These are phyloP conservation scores for Amblyjoppa fuscipennis DNA, from an alignment of 2,888 invertebrate species.

Conservation along the genomic window DNA sequence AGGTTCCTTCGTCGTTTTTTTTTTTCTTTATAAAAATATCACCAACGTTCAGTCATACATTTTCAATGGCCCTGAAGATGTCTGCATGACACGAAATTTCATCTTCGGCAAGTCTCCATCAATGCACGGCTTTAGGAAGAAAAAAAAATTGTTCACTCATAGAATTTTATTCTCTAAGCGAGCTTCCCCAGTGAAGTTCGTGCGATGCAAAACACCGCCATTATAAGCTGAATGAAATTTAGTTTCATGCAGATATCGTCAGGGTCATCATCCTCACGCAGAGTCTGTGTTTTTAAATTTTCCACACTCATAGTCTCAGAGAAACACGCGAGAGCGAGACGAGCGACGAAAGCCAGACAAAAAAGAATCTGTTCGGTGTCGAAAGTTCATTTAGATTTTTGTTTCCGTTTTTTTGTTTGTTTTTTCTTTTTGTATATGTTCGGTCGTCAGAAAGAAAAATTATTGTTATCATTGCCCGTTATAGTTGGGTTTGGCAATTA, in stretches of 20 bases:
- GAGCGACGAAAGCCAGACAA: slow-evolving; percentile 17
- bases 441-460: neutral
- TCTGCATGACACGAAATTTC: too few species aligned
- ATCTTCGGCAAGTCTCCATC: too few species aligned
- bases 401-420: neutral
- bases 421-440: neutral
- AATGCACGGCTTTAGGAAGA: too few species aligned
- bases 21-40: slow-evolving; percentile 1
- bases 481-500: slow-evolving; percentile 58
- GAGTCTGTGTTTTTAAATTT: slow-evolving; percentile 1
- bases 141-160: too few species aligned
- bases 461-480: slow-evolving; percentile 55
- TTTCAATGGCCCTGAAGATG: neutral
- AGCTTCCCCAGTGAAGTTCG: too few species aligned
- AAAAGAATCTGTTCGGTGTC: slow-evolving; percentile 44
- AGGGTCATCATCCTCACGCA: neutral
- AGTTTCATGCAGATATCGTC: too few species aligned
- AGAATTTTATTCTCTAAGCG: too few species aligned
- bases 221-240: too few species aligned
- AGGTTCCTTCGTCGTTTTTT: slow-evolving; percentile 17
- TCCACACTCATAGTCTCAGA: neutral
- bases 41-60: slow-evolving; percentile 22
- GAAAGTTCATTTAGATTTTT: slow-evolving; percentile 17
- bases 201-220: too few species aligned
- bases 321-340: slow-evolving; percentile 17